Base-by-base conservation (phyloP, 1,140 invertebrate genomes). In the Ganaspis sp. region DNA sequence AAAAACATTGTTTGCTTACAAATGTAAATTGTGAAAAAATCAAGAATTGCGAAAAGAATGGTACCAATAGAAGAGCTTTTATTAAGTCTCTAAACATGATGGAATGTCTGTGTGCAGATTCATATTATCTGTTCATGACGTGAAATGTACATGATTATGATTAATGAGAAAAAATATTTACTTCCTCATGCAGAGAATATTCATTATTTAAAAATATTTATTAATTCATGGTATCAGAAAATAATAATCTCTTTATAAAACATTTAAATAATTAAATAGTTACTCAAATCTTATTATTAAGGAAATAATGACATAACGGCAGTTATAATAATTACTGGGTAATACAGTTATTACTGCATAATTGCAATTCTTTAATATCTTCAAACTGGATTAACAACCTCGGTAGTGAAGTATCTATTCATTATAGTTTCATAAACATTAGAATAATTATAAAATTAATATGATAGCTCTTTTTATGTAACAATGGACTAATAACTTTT, bases 81-180 rank as follows among this genome's bases (percentile, higher is more conserved):
- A 34, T 34, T 34, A 34, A 34, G 29, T 6, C 29, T 34, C 2
- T 34, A 34, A 34, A 34, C n/a, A n/a, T n/a, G n/a, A n/a, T n/a
- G n/a, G n/a, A n/a, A n/a, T n/a, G n/a, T n/a, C n/a, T n/a, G n/a
- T n/a, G n/a, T n/a, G n/a, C n/a, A n/a, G n/a, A n/a, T n/a, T n/a
- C n/a, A n/a, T n/a, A n/a, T n/a, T n/a, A n/a, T 45, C 40, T 45
- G 40, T n/a, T 45, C n/a, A 45, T 45, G 40, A 45, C 40, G 40
- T 45, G 40, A 45, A 45, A 45, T 45, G 12, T 45, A 49, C 58
- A 12, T 29, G 1, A 69, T 69, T 34, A 69, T 29, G 58, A 69
- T 69, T 34, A 12, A 29, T 26, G 29, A 69, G 58, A 34, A 69
- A 69, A 69, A 29, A 69, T 64, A 64, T 64, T 69, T 9, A 26